Conservation (phyloP, 1,140 invertebrate genomes). For the Rhynchophorus ferrugineus region DNA sequence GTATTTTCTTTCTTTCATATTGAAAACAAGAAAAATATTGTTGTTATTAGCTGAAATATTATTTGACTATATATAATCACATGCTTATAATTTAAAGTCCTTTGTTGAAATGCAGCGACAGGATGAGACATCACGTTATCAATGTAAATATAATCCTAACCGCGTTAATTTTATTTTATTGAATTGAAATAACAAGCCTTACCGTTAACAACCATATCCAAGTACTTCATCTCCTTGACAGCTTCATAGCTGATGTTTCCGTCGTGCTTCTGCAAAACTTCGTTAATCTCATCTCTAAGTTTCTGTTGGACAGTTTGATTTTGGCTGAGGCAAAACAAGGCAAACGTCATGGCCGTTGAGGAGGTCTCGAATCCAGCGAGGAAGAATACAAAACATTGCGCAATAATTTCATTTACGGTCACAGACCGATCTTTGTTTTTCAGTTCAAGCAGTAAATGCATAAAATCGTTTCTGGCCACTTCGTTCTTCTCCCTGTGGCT, state of each 20-base stretch:
- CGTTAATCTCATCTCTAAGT: slow-evolving; percentile 2
- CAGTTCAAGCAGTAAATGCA: slow-evolving; percentile 6
- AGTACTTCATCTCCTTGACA: slow-evolving; percentile 46
- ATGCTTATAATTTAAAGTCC: too few relatives aligned
- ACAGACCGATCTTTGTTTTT: neutral
- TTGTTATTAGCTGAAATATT: too few relatives aligned
- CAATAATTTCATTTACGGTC: slow-evolving; percentile 5
- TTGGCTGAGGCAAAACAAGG: slow-evolving; percentile 1
- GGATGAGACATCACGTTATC: too few relatives aligned
- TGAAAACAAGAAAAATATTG: too few relatives aligned
- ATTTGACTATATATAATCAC: too few relatives aligned
- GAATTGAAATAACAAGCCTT: too few relatives aligned
- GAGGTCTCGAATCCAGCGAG: slow-evolving; percentile 13
- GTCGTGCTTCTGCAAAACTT: slow-evolving; percentile 17
- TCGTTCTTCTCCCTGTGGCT: slow-evolving; percentile 33
- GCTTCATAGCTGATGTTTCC: slow-evolving; percentile 49
- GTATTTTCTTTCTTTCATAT: too few relatives aligned
- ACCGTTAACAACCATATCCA: slow-evolving; percentile 40
- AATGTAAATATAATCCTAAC: too few relatives aligned
- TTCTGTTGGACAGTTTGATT: slow-evolving; percentile 7
- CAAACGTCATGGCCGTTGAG: slow-evolving; percentile 12
- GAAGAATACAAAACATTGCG: slow-evolving; percentile 11
- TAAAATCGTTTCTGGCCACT: slow-evolving; percentile 7
- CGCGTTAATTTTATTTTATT: too few relatives aligned
- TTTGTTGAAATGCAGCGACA: too few relatives aligned